phyloP scores from a whole-genome alignment of 2,797 vertebrate genomes.

The Notoglanidium macrostoma region DNA sequence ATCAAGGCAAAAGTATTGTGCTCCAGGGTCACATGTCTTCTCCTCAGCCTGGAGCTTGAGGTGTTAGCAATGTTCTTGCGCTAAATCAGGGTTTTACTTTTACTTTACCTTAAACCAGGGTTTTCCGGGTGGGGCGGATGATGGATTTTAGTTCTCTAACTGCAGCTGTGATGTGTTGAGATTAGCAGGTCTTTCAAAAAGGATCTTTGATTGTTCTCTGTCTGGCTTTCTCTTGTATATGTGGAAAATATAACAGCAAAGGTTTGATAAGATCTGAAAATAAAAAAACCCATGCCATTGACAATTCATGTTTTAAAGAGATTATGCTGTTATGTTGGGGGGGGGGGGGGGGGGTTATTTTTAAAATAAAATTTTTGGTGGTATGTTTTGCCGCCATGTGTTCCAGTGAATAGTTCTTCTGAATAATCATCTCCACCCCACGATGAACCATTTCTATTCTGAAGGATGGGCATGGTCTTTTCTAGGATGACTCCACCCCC shows the following conservation, averaged over 20 bases:
- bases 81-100: conserved; percentile 20
- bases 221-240: conserved; percentile 45
- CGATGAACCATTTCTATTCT: not conserved
- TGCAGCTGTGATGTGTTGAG: not conserved
- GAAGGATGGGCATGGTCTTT: not conserved
- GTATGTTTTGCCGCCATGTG: not conserved
- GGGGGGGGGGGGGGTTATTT: not conserved
- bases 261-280: not conserved
- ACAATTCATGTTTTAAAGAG: not conserved
- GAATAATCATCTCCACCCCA: not conserved
- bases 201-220: not conserved
- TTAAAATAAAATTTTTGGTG: not conserved
- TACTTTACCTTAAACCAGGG: not conserved
- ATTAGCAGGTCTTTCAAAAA: conserved; percentile 46
- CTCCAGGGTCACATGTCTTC: conserved; percentile 29
- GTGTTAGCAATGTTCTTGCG: conserved; percentile 17
- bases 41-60: conserved; percentile 27
- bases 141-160: not conserved
- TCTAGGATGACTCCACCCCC: not conserved
- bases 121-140: not conserved
- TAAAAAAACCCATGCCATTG: not conserved
- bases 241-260: conserved; percentile 50
- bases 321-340: not conserved
- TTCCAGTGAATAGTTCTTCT: not conserved
- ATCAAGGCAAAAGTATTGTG: conserved; percentile 40